Evolutionary conservation across 1,140 invertebrate species (phyloP), one percentile per base, ranked within the genome.

Genomic region (Leptoteleia sp.): DNA sequence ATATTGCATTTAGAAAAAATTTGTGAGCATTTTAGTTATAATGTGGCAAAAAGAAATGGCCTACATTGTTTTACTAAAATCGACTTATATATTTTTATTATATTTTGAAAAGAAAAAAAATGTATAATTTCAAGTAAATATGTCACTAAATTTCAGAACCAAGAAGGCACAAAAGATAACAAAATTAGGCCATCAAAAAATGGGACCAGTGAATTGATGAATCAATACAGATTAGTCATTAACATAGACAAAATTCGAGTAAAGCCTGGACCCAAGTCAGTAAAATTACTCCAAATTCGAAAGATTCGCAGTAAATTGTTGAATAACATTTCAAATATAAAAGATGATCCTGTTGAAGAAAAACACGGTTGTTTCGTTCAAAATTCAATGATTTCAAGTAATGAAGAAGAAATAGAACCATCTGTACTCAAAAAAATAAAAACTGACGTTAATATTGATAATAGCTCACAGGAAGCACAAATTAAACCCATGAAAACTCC

Each of bases 241-340:
- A 81, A 86, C 11, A 87, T 89, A 17, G 85, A 87, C 13, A 89
- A 88, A 76, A 79, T 87, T 27, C 54, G 79, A 22, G 27, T 78
- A 9, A 82, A 73, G 31, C 82, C 86, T 15, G 78, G 78, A 35
- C 84, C 83, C 7, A 83, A 76, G 25, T 83, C 82, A 67, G 42
- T 67, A 55, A 82, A 76, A 27, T 35, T 42, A 11, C 9, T 76
- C 0, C 29, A 33, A 22, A 22, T 67, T 7, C 17, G 35, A 2
- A 62, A 43, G 4, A 57, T 79, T 5, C 47, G 76, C 0, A 31
- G 59, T 4, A 50, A 73, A 47, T 31, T 79, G 4, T 22, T 22
- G 8, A n/a, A 54, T 31, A 48, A 61, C n/a, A 3, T 45, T 2
- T 7, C 6, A 7, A 50, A 50, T 0, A 6, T 42, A 3, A 57